These are phyloP conservation scores for Tetheella fluctuosa DNA, from an alignment of 2,888 invertebrate genomes.

Conservation along the genomic window DNA sequence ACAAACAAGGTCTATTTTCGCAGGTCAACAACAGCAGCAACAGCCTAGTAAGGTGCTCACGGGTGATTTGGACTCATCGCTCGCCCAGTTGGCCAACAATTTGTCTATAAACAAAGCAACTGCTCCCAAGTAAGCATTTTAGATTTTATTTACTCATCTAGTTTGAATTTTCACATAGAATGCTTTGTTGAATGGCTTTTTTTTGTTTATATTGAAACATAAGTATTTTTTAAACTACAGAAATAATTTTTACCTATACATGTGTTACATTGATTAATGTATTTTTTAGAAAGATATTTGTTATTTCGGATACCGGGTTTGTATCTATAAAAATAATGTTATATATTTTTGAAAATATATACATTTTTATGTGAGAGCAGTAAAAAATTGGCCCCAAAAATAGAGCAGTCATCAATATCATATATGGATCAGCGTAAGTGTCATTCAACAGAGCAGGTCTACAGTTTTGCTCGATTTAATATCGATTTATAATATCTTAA, in stretches of 20 bases:
- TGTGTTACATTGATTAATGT: no score
- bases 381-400: no score
- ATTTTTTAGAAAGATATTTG: no score
- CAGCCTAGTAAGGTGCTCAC: slow-evolving; percentile 90
- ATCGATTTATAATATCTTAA: not conserved
- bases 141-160: not conserved
- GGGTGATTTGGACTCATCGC: slow-evolving; percentile 96
- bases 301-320: no score
- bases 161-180: slow-evolving; percentile 3
- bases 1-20: slow-evolving; percentile 29
- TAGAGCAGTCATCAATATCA: no score
- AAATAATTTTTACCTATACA: no score
- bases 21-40: slow-evolving; percentile 70
- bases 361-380: no score
- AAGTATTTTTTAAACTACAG: not conserved
- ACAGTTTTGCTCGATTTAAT: not conserved
- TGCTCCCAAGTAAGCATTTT: slow-evolving; percentile 88
- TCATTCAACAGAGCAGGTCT: slow-evolving; percentile 2
- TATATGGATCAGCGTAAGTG: no score
- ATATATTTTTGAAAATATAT: no score
- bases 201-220: slow-evolving; percentile 25
- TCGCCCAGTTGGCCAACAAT: slow-evolving; percentile 97
- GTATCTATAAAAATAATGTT: no score
- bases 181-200: slow-evolving; percentile 12
- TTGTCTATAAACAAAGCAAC: slow-evolving; percentile 92